A percentile compares a stretch with the other conserved stretches of the same genome.
Conservation (phyloP, 2,888 invertebrate genomes). For the Lasioglossum malachurum region DNA sequence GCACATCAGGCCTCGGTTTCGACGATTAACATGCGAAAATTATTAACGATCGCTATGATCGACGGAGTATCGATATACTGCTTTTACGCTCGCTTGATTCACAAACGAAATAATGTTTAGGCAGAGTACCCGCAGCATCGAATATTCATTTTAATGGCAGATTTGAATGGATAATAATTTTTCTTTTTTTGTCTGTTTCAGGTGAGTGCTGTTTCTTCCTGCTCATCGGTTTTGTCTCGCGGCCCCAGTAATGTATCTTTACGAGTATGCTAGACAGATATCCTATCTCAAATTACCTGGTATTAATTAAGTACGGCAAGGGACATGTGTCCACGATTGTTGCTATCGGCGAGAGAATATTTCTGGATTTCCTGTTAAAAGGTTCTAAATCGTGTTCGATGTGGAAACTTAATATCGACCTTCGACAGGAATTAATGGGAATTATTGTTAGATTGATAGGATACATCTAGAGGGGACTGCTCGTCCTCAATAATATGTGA, state of each 20-base stretch:
- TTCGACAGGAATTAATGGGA: not conserved
- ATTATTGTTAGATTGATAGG: not conserved
- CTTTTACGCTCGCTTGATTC: not conserved
- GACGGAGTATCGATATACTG: not conserved
- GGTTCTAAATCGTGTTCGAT: not conserved
- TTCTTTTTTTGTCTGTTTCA: not conserved
- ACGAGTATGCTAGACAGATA: not conserved
- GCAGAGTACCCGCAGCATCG: not conserved
- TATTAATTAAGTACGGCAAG: not conserved
- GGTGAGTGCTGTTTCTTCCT: not conserved
- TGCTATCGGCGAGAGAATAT: not conserved
- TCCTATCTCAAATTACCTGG: not conserved
- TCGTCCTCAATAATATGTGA: no score
- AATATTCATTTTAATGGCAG: not conserved
- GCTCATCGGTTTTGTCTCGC: not conserved
- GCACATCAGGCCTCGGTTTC: not conserved
- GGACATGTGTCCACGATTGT: not conserved
- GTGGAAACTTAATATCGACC: not conserved
- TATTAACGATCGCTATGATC: not conserved
- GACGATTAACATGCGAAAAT: not conserved
- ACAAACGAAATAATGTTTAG: not conserved
- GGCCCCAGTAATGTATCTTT: not conserved
- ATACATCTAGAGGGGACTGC: not conserved
- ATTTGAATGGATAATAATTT: not conserved
- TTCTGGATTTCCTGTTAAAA: not conserved